phyloP scores from a whole-genome alignment of 2,113 vertebrate genomes.

The Manacus vitellinus region DNA sequence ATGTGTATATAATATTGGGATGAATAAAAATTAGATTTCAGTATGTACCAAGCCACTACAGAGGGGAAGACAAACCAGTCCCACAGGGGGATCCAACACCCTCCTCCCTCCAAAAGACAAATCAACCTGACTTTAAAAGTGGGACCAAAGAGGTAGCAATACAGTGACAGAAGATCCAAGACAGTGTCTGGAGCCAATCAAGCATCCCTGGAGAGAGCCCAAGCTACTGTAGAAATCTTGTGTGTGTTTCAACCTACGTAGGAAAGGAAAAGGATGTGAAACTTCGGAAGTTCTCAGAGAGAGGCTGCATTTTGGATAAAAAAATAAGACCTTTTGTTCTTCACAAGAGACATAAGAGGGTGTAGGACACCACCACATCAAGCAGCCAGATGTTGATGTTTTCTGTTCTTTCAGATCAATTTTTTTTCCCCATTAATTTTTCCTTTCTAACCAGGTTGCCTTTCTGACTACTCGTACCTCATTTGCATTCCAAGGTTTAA shows the following conservation, averaged over 20 bases:
- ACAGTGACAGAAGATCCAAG: accelerated
- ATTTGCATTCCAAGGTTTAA: neutral
- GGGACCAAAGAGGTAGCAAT: accelerated
- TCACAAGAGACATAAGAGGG: neutral
- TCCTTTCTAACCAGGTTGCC: accelerated
- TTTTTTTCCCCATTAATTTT: neutral
- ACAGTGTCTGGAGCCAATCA: neutral
- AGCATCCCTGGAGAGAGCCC: neutral
- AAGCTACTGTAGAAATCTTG: neutral
- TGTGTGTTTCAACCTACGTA: accelerated
- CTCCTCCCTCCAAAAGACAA: neutral
- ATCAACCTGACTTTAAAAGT: neutral
- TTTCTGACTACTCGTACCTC: neutral
- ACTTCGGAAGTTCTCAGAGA: neutral
- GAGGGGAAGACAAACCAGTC: neutral
- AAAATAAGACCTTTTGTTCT: neutral
- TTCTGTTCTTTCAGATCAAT: neutral
- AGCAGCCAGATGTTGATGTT: neutral
- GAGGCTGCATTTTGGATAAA: neutral
- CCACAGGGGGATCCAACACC: accelerated
- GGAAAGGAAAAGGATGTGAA: neutral
- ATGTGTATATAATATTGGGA: neutral
- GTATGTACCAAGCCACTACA: neutral
- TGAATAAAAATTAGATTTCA: neutral
- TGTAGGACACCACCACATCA: neutral